Conservation (phyloP, 2,888 invertebrate genomes). For the Xiphydria camelus region DNA sequence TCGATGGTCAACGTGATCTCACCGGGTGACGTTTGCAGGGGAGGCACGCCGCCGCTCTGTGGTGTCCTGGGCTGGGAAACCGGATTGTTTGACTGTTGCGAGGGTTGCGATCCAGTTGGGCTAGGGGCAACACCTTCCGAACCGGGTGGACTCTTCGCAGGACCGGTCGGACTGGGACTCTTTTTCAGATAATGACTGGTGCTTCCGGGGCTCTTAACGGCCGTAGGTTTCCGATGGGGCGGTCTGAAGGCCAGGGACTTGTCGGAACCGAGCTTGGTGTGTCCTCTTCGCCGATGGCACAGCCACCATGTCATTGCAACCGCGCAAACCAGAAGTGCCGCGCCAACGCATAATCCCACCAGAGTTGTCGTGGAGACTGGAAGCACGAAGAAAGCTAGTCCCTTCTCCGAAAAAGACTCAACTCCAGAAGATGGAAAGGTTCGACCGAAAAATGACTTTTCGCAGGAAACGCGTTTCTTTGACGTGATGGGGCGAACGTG, state of each 20-base stretch:
- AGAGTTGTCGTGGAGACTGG: constrained; percentile 63
- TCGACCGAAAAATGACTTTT: too few relatives aligned
- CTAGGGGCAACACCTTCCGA: constrained; percentile 55
- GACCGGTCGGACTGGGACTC: constrained; percentile 84
- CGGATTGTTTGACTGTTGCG: constrained; percentile 32
- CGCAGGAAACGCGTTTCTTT: too few relatives aligned
- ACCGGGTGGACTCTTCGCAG: constrained; percentile 64
- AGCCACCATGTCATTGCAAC: constrained; percentile 70
- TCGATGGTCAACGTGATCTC: constrained; percentile 59
- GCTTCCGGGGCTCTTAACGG: constrained; percentile 84
- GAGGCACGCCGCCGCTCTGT: constrained; percentile 43
- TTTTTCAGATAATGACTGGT: constrained; percentile 87
- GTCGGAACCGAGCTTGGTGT: constrained; percentile 62
- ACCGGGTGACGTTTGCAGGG: constrained; percentile 47
- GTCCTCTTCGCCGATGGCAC: constrained; percentile 63
- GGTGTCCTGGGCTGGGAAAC: constrained; percentile 38
- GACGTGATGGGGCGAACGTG: too few relatives aligned
- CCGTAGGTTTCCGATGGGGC: constrained; percentile 72
- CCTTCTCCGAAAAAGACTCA: too few relatives aligned
- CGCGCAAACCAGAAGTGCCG: constrained; percentile 64
- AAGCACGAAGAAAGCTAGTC: too few relatives aligned
- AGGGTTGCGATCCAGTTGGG: constrained; percentile 45
- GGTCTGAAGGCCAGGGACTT: constrained; percentile 70
- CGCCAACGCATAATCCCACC: constrained; percentile 67
- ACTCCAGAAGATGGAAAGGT: too few relatives aligned